Evolutionary conservation across 1,140 invertebrate species (phyloP).

Genomic region (Oscheius sp.): DNA sequence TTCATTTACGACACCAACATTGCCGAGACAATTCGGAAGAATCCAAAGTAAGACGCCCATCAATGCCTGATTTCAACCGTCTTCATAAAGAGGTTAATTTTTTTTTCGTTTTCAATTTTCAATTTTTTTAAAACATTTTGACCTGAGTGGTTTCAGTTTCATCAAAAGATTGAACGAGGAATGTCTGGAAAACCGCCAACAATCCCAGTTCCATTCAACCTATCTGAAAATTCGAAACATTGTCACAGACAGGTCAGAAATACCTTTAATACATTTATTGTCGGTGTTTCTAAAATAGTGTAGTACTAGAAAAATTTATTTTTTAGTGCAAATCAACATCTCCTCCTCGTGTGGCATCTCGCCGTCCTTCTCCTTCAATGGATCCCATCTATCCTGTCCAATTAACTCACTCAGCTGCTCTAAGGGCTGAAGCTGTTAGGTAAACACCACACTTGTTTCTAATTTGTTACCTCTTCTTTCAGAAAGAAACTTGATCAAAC

Average conservation of each 20-base stretch:
- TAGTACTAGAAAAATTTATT: too few species aligned
- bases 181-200: neutral
- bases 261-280: too few species aligned
- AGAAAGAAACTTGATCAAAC: neutral
- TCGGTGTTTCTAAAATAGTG: too few species aligned
- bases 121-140: too few species aligned
- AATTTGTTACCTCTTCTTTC: neutral
- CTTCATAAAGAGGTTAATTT: neutral
- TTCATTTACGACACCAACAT: neutral
- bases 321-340: neutral
- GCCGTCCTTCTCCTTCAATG: neutral
- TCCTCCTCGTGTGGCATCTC: neutral
- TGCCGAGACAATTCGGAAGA: neutral
- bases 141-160: neutral
- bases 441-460: neutral
- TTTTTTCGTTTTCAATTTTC: neutral
- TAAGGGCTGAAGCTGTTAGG: neutral
- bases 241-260: neutral
- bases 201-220: neutral
- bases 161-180: neutral
- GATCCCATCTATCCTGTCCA: neutral
- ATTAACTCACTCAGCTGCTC: neutral
- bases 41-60: neutral
- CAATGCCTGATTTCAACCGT: neutral
- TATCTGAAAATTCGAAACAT: neutral